Base-by-base conservation (phyloP, 64 coral and sea anemone genomes). In the Pocillopora verrucosa region DNA sequence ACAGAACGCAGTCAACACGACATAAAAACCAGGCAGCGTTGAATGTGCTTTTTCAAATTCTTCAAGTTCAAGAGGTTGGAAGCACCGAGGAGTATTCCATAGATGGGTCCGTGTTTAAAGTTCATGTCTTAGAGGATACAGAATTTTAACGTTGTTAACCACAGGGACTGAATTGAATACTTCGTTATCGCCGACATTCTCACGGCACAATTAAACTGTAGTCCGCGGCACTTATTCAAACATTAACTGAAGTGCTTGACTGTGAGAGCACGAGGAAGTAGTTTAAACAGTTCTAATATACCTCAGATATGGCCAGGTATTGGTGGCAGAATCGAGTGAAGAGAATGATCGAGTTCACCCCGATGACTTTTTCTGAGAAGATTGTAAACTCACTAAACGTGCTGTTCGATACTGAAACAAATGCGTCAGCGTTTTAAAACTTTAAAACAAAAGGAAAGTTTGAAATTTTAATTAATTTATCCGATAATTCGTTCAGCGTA, bases 61-160 rank as follows among this genome's bases (percentile, higher is more conserved):
- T 85, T 72, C 82, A 85, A 72, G 65, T 85, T 22, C 82, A 85
- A 85, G 82, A 85, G 15, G 82, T 85, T 85, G 82, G 82, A 7
- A 85, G 64, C 26, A 85, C 35, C n/a, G 38, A 85, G 19, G 36
- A 85, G 19, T 85, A 85, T 20, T 9, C 13, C 34, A 34, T 72
- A 14, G 57, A 72, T 17, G 82, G 82, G 15, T n/a, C 19, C 20
- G n/a, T 68, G 56, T 72, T 85, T 14, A 65, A 85, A n/a, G 82
- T 85, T 85, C 65, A 57, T 12, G 64, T 85, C 10, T 56, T 85
- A 72, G 82, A 85, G 41, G 82, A 85, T 24, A 85, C 82, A 14
- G 82, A 85, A 5, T 45, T 85, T 9, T 85, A 65, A 85, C 16
- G 38, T 45, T 83, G 11, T 36, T 6, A 17, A 12, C 22, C 3